Base-by-base conservation (phyloP, 2,113 vertebrate species). In the Athene noctua region DNA sequence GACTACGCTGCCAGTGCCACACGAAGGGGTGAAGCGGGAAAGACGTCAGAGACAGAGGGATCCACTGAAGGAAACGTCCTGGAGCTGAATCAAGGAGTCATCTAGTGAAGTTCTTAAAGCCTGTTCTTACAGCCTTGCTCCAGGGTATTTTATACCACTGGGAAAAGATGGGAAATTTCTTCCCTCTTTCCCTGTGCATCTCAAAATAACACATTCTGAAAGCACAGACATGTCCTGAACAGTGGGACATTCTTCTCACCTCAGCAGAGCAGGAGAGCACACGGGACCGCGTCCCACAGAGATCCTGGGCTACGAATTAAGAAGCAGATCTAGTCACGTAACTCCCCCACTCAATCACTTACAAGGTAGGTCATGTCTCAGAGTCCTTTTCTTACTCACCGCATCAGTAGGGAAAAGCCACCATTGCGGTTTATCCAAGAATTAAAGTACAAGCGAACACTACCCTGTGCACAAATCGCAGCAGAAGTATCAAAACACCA, bases 381-480 rank as follows among this genome's bases (percentile, higher is more conserved):
- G 49, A 25, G 44, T 4, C n/a, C 55, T 32, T 27, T 62, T 30
- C 26, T 26, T 6, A 13, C 11, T 51, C 26, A 15, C 40, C 9
- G 36, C 18, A 10, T 11, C 38, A 8, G 40, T 67, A 36, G 26
- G 36, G 27, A 67, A 74, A 23, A 30, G 29, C 65, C 40, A 9
- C 18, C 4, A 58, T 22, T 11, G 15, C 49, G 14, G 51, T 6
- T 9, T 25, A 6, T 6, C 51, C 2, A 7, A 22, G 67, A 63
- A 52, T 0, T 3, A 5, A 5, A 42, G 19, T 6, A 23, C 10
- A 17, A 44, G 15, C 10, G 32, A 22, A 26, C 19, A 1, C 8
- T 1, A 4, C 0, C 0, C 0, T 1, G 1, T 0, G 13, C 42
- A 17, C 29, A 15, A 47, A n/a, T 3, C 0, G 3, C 79, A 78